Base-by-base conservation (phyloP, 2,113 vertebrate species). In the Nothoprocta perdicaria region DNA sequence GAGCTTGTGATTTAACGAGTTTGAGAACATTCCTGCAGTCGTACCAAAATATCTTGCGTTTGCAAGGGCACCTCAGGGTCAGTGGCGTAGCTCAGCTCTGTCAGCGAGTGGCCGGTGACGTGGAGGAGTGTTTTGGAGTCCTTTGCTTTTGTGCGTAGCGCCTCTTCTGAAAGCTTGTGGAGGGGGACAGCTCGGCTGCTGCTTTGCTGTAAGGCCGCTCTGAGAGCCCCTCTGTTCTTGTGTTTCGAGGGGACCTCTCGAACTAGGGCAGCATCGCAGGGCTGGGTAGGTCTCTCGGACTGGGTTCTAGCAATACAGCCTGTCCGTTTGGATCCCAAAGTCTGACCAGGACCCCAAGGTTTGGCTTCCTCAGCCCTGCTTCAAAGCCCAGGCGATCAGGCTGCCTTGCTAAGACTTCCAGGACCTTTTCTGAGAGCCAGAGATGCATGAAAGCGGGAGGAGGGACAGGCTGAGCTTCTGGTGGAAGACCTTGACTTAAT, bases 121-220 rank as follows among this genome's bases (percentile, higher is more conserved):
- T 5, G 27, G 2, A 2, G 1, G 8, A 48, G 12, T 1, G 0
- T 9, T 2, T 58, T 75, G 68, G 22, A 4, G 9, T 9, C 73
- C 29, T 74, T 27, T 35, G 7, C 35, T 31, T 62, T 6, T 8
- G 53, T 31, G 1, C 2, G 8, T 41, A 6, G 5, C 60, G 14
- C 46, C 73, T 55, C 23, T 71, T 48, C n/a, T 14, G 12, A 67
- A 23, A 63, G 5, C 48, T 26, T 0, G 0, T 0, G 1, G 6
- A 33, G 60, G 35, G 24, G 55, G 53, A 16, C 21, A 8, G 10
- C 12, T 62, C 14, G 6, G 2, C 9, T 23, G 63, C 93, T 72
- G 69, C 57, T 31, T 55, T 26, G 0, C 5, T 3, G 9, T 23
- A 43, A 55, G 53, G 6, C 52, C 58, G 55, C 45, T 31, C n/a